Percentiles rank a stretch among this genome's conserved stretches.
Evolutionary conservation across 2,113 vertebrate species (phyloP).

Genomic region (Sinocyclocheilus anophthalmus): DNA sequence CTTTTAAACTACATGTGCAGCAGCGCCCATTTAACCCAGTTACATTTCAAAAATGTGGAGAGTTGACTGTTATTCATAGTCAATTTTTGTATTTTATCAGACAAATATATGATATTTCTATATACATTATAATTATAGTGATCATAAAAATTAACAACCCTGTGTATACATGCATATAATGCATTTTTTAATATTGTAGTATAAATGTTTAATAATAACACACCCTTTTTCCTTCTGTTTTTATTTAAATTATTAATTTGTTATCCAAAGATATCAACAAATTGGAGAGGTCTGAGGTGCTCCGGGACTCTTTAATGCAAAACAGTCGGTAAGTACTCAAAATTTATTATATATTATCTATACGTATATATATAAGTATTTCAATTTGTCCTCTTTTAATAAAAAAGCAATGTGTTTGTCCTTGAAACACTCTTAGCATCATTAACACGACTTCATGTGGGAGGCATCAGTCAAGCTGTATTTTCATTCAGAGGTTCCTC

Average conservation of each 20-base stretch:
- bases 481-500: conserved; percentile 24
- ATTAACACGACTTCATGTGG: conserved; percentile 32
- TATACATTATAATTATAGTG: background rate
- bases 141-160: background rate
- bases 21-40: background rate
- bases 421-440: conserved; percentile 41
- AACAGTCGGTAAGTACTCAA: background rate
- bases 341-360: background rate
- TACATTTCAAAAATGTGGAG: background rate
- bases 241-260: background rate
- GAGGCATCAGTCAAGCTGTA: conserved; percentile 35
- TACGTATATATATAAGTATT: too few relatives aligned
- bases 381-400: conserved; percentile 73
- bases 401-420: conserved; percentile 63
- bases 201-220: background rate
- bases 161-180: background rate
- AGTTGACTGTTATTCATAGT: background rate
- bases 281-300: background rate
- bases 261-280: conserved; percentile 11
- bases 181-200: background rate
- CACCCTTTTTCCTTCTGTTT: background rate
- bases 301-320: background rate
- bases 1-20: background rate
- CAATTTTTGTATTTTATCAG: background rate
- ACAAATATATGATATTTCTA: background rate